Percentiles rank a stretch among this genome's conserved stretches.
Evolutionary conservation across 2,797 vertebrate genomes (phyloP).

Genomic region (Siniperca obscura): DNA sequence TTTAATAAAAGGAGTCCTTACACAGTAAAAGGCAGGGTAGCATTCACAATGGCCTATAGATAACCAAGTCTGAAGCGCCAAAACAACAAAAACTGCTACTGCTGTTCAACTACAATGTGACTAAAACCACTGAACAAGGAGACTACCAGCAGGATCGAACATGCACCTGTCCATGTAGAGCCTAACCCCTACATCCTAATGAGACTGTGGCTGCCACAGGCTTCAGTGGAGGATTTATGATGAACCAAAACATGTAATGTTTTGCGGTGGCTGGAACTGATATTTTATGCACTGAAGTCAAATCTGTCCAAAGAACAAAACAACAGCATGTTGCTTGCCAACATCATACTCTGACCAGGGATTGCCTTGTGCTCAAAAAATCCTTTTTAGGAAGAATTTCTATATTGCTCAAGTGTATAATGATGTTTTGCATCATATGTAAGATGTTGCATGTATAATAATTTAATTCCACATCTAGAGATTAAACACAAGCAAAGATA

Average conservation of each 20-base stretch:
- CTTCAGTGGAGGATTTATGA: constrained; percentile 2
- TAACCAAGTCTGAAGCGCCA: neutral
- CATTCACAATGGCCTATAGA: neutral
- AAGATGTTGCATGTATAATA: neutral
- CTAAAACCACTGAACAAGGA: neutral
- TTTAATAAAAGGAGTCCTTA: neutral
- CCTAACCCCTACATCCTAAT: neutral
- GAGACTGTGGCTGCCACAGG: neutral
- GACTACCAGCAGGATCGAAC: neutral
- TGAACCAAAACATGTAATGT: neutral
- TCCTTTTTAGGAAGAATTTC: neutral
- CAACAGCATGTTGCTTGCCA: neutral
- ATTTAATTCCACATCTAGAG: neutral
- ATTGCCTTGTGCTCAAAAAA: neutral
- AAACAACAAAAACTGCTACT: neutral
- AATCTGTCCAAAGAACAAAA: constrained; percentile 11
- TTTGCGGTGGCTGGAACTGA: neutral
- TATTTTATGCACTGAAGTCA: constrained; percentile 1
- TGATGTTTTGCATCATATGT: neutral
- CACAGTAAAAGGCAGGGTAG: neutral
- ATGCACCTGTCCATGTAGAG: neutral
- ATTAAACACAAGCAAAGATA: neutral
- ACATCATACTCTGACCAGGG: neutral
- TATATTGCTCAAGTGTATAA: constrained; percentile 4
- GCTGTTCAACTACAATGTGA: neutral